These are phyloP conservation scores for Ommatoiulus sabulosus DNA, from an alignment of 2,888 invertebrate species.

Conservation along the genomic window DNA sequence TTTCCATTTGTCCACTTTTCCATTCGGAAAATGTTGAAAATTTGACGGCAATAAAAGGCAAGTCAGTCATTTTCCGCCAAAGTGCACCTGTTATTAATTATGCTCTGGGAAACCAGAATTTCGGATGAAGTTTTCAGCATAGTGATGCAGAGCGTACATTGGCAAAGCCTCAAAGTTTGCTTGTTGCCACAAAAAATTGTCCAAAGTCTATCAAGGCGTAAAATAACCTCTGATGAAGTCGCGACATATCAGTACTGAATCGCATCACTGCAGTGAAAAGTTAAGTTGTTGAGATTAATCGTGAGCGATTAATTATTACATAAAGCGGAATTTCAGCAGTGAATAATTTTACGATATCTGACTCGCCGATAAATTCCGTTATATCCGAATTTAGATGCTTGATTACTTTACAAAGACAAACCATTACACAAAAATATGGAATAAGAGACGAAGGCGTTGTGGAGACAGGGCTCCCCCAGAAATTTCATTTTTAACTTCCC, in stretches of 20 bases:
- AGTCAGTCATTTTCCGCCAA: background rate
- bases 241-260: background rate
- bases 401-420: too few species aligned
- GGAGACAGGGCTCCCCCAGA: too few species aligned
- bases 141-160: background rate
- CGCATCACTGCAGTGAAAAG: background rate
- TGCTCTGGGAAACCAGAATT: background rate
- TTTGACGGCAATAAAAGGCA: too few species aligned
- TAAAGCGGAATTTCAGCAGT: too few species aligned
- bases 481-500: too few species aligned
- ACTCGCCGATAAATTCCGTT: too few species aligned
- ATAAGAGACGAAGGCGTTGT: too few species aligned
- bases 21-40: too few species aligned
- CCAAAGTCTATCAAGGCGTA: background rate
- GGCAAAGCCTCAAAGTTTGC: background rate
- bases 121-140: background rate
- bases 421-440: too few species aligned
- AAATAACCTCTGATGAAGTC: background rate
- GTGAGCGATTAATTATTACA: background rate
- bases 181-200: background rate
- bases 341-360: too few species aligned
- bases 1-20: too few species aligned
- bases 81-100: background rate
- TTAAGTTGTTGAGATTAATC: background rate
- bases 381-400: too few species aligned